Evolutionary conservation across 2,113 vertebrate genomes (phyloP).

Genomic region (Prunella fulvescens): DNA sequence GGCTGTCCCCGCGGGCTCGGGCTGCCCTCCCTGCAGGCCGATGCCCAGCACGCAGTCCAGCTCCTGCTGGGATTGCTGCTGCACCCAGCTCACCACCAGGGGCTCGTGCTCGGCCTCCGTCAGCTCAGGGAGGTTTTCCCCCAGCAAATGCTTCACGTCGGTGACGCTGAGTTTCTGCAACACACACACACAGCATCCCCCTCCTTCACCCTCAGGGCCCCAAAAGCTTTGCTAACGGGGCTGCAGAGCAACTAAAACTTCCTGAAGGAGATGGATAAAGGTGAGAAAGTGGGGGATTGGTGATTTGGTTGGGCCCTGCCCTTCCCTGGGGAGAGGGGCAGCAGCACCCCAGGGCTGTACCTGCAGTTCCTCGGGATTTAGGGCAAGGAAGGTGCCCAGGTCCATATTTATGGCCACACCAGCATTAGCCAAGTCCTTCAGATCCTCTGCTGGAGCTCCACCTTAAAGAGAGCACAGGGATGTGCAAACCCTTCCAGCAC

Average conservation of each 20-base stretch:
- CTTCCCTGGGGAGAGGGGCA: background rate
- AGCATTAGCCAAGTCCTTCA: slow-evolving; percentile 36
- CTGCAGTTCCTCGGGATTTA: slow-evolving; percentile 68
- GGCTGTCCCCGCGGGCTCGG: background rate
- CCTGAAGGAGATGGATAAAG: accelerated
- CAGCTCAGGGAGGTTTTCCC: slow-evolving; percentile 45
- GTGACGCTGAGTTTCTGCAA: slow-evolving; percentile 53
- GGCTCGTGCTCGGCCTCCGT: slow-evolving; percentile 36
- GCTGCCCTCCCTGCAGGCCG: background rate
- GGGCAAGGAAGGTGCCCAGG: slow-evolving; percentile 54
- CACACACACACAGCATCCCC: background rate
- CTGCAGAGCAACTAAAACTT: background rate
- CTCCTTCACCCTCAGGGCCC: background rate
- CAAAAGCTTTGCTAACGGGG: accelerated
- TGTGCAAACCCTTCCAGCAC: accelerated
- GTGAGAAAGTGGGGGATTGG: background rate
- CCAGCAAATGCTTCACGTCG: slow-evolving; percentile 56
- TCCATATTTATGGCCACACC: slow-evolving; percentile 64
- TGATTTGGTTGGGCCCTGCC: background rate
- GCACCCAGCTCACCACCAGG: slow-evolving; percentile 34
- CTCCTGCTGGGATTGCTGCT: slow-evolving; percentile 6
- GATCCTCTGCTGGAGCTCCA: slow-evolving; percentile 62
- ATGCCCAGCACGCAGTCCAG: slow-evolving; percentile 36
- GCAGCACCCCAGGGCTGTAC: background rate
- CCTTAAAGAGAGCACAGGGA: background rate